Evolutionary conservation across 2,888 invertebrate genomes (phyloP).

Genomic region (Ethmia dodecea): DNA sequence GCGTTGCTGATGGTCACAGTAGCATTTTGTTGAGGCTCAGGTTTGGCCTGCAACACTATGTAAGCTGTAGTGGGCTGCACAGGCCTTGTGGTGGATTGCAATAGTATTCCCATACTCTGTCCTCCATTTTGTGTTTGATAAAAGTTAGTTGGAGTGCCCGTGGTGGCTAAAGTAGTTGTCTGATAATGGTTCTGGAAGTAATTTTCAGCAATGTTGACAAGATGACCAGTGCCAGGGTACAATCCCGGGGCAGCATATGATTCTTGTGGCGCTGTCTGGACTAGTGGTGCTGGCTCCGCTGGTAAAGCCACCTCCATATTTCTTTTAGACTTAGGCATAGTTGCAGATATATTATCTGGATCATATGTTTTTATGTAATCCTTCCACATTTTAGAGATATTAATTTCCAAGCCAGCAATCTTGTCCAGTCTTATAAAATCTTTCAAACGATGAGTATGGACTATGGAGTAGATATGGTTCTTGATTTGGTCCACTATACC

Average conservation of each 20-base stretch:
- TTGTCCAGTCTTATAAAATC: slow-evolving; percentile 74
- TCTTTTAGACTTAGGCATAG: slow-evolving; percentile 68
- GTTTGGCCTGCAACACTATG: slow-evolving; percentile 62
- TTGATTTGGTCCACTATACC: slow-evolving; percentile 72
- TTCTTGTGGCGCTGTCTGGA: slow-evolving; percentile 35
- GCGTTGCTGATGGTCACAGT: slow-evolving; percentile 45
- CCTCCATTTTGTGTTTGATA: slow-evolving; percentile 62
- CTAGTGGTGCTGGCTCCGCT: slow-evolving; percentile 32
- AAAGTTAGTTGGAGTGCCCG: slow-evolving; percentile 55
- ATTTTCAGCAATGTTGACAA: slow-evolving; percentile 70
- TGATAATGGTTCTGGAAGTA: slow-evolving; percentile 72
- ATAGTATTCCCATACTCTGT: slow-evolving; percentile 62
- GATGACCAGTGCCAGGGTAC: slow-evolving; percentile 67
- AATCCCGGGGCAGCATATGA: slow-evolving; percentile 47
- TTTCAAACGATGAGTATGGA: slow-evolving; percentile 69
- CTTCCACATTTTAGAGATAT: slow-evolving; percentile 78
- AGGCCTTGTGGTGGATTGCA: slow-evolving; percentile 58
- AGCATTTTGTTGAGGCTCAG: slow-evolving; percentile 51
- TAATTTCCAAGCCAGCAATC: slow-evolving; percentile 74
- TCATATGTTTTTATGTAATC: slow-evolving; percentile 75
- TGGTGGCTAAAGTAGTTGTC: slow-evolving; percentile 45
- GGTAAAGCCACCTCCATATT: slow-evolving; percentile 42
- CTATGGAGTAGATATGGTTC: slow-evolving; percentile 73
- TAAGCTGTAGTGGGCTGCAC: slow-evolving; percentile 60
- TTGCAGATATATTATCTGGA: slow-evolving; percentile 68